Conservation (phyloP, 2,113 vertebrate genomes). For the Emydura subglobosa region DNA sequence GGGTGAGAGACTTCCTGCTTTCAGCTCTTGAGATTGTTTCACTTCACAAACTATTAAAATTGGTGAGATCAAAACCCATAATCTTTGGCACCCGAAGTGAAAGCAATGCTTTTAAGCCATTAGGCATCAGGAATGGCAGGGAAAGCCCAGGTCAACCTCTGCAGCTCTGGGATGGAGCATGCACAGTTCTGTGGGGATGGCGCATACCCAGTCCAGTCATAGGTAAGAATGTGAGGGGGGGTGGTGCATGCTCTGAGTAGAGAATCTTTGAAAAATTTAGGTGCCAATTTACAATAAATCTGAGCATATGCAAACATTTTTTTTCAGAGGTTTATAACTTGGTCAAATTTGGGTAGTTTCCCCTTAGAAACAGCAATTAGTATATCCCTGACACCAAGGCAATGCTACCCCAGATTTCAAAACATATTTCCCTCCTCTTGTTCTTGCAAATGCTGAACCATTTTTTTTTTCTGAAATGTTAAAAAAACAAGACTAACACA, state of each 20-base stretch:
- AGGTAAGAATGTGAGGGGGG: background rate
- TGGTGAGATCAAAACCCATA: background rate
- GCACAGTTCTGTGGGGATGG: fast-evolving
- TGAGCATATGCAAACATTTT: background rate
- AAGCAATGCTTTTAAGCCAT: background rate
- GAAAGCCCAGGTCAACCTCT: background rate
- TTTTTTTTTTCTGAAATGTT: background rate
- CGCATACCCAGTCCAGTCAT: background rate
- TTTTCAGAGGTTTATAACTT: background rate
- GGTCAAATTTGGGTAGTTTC: background rate
- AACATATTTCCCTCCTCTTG: background rate
- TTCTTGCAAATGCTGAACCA: background rate
- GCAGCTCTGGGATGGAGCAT: background rate
- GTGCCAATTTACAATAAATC: background rate
- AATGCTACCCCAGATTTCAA: background rate
- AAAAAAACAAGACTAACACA: background rate
- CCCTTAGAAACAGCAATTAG: background rate
- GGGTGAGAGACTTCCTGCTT: background rate
- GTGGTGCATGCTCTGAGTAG: background rate
- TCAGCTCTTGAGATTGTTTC: fast-evolving
- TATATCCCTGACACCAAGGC: background rate
- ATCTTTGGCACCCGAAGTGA: too few species aligned
- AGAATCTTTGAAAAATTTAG: background rate
- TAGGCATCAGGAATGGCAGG: background rate
- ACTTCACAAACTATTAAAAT: background rate